Percentiles rank a stretch among this genome's conserved stretches.
phyloP scores from a whole-genome alignment of 2,797 vertebrate genomes.

The Galaxias olidus region DNA sequence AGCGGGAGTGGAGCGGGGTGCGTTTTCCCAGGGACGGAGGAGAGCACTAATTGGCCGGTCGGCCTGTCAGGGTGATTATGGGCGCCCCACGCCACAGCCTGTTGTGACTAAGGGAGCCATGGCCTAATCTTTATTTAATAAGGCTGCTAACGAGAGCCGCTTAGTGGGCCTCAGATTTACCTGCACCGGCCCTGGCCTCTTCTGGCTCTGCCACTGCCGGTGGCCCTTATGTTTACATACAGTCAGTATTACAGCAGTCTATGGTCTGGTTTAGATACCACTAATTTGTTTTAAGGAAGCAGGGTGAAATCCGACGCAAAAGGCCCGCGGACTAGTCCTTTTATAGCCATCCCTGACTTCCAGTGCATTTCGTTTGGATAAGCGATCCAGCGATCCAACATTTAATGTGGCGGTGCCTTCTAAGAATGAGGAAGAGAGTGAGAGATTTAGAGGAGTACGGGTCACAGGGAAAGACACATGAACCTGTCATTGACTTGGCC shows the following conservation, averaged over 20 bases:
- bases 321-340: too few species aligned
- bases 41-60: slow-evolving; percentile 74
- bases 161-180: slow-evolving; percentile 54
- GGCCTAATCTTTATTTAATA: slow-evolving; percentile 82
- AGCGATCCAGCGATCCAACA: too few species aligned
- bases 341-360: too few species aligned
- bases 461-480: slow-evolving; percentile 54
- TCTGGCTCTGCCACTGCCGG: slow-evolving; percentile 26
- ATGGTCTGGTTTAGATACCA: too few species aligned
- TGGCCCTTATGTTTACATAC: too few species aligned
- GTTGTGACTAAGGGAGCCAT: slow-evolving; percentile 71
- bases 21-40: slow-evolving; percentile 73
- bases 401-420: too few species aligned
- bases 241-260: too few species aligned
- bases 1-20: slow-evolving; percentile 60
- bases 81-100: slow-evolving; percentile 62
- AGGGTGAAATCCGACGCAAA: too few species aligned
- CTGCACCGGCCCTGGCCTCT: slow-evolving; percentile 32
- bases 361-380: too few species aligned
- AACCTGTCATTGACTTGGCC: slow-evolving; percentile 64
- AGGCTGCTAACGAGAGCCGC: slow-evolving; percentile 70
- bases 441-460: slow-evolving; percentile 9
- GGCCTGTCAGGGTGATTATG: slow-evolving; percentile 71
- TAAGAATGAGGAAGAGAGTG: slow-evolving; percentile 11
- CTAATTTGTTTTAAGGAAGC: too few species aligned